Evolutionary conservation across 2,888 invertebrate species (phyloP).

Genomic region (Perizoma flavofasciatum): DNA sequence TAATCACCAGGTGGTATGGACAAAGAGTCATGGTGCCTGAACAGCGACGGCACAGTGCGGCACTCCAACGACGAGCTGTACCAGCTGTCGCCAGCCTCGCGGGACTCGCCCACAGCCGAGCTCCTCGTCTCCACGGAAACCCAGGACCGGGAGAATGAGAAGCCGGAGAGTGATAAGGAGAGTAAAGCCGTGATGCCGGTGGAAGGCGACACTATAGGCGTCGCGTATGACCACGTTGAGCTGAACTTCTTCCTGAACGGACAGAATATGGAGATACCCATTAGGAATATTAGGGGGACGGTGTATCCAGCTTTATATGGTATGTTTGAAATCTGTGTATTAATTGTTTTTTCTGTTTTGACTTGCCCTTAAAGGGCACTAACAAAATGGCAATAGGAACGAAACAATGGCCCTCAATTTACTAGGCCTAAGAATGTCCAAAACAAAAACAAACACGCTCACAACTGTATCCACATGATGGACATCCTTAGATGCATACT

Average conservation of each 20-base stretch:
- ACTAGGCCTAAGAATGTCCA: no score
- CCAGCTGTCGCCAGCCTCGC: constrained; percentile 80
- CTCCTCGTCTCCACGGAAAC: constrained; percentile 66
- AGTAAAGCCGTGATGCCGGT: constrained; percentile 84
- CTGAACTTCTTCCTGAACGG: constrained; percentile 98
- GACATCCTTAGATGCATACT: no score
- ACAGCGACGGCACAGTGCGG: constrained; percentile 94
- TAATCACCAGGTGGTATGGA: constrained; percentile 89
- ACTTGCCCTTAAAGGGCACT: no score
- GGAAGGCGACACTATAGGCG: constrained; percentile 97
- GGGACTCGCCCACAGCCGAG: constrained; percentile 74
- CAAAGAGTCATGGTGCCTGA: constrained; percentile 96
- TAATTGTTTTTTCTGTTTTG: no score
- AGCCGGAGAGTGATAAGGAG: constrained; percentile 61
- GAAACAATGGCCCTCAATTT: no score
- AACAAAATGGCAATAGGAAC: no score
- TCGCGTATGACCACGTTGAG: constrained; percentile 98
- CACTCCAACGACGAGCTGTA: constrained; percentile 92
- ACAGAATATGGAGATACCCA: constrained; percentile 91
- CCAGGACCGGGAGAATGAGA: constrained; percentile 53
- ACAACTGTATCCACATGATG: no score
- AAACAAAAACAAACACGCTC: no score
- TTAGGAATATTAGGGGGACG: constrained; percentile 94
- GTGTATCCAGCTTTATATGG: constrained; percentile 97
- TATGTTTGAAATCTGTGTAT: constrained; percentile 60